Evolutionary conservation across 2,888 invertebrate genomes (phyloP).

Genomic region (Endotricha flammealis): DNA sequence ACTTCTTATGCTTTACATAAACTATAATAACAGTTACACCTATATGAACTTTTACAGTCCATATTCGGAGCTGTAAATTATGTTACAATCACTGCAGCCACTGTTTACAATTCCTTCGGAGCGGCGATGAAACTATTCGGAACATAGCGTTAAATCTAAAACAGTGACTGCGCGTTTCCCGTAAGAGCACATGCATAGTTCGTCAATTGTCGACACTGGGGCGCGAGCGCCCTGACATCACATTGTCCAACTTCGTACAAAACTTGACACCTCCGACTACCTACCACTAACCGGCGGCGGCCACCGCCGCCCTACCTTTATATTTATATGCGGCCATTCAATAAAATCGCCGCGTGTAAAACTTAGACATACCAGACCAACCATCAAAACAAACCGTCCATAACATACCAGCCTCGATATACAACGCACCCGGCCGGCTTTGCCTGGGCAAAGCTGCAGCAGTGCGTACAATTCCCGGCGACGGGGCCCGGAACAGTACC

Average conservation of each 20-base stretch:
- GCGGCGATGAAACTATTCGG: slow-evolving; percentile 2
- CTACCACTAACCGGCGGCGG: slow-evolving; percentile 34
- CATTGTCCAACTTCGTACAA: slow-evolving; percentile 44
- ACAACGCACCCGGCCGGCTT: slow-evolving; percentile 12
- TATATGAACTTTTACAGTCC: slow-evolving; percentile 65
- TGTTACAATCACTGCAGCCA: slow-evolving; percentile 47
- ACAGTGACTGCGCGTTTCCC: slow-evolving; percentile 21
- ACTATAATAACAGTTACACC: slow-evolving; percentile 73
- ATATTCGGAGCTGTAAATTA: slow-evolving; percentile 59
- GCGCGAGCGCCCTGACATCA: slow-evolving; percentile 33
- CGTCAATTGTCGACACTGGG: slow-evolving; percentile 27
- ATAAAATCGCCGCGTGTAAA: slow-evolving; percentile 73
- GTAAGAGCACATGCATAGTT: slow-evolving; percentile 42
- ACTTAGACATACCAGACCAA: slow-evolving; percentile 60
- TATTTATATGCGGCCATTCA: slow-evolving; percentile 67
- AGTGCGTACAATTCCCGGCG: slow-evolving; percentile 16
- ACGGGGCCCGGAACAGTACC: slow-evolving; percentile 24
- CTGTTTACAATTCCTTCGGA: slow-evolving; percentile 21
- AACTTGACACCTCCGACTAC: slow-evolving; percentile 47
- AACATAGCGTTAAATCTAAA: slow-evolving; percentile 9
- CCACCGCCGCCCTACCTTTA: slow-evolving; percentile 46
- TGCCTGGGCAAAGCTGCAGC: slow-evolving; percentile 18
- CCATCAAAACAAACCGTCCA: slow-evolving; percentile 53
- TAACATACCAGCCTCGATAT: slow-evolving; percentile 11
- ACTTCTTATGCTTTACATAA: slow-evolving; percentile 73